Evolutionary conservation across 2,888 invertebrate genomes (phyloP), one percentile per base, ranked within the genome.

Genomic region (Phengaris alcon): DNA sequence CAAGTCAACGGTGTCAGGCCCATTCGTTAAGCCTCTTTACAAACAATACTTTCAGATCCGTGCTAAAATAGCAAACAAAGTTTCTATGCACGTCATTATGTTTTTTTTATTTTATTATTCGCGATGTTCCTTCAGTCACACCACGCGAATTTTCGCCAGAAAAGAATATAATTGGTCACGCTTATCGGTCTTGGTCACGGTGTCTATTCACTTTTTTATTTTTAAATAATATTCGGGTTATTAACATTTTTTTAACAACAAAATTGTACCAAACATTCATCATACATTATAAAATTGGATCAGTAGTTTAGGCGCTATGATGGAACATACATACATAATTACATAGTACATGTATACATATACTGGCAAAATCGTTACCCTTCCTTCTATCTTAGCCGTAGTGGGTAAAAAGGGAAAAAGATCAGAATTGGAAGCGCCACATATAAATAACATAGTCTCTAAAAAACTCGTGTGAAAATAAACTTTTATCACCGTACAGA

Each of bases 61-160:
- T 86, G 83, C 87, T 83, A 80, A 83, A 86, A 86, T 85, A 80
- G 84, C 82, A 84, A 86, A 84, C 82, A 83, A 83, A 80, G 81
- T 81, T 82, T 80, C 82, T 84, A 77, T 81, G 77, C 77, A 64
- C 35, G 64, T 6, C 64, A 6, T 12, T n/a, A n/a, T n/a, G n/a
- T n/a, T n/a, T n/a, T n/a, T n/a, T n/a, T n/a, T n/a, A n/a, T n/a
- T n/a, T n/a, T n/a, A n/a, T n/a, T 12, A 5, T 78, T 82, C 80
- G 82, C 80, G 70, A 81, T 80, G 79, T 79, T 77, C 73, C 77
- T 79, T 79, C 76, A 78, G 77, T 73, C 78, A 78, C 78, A 77
- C 78, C 76, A 77, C 73, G 75, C 74, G 78, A 78, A 76, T 77
- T 79, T 78, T 76, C 76, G 79, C 78, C 75, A 76, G 44, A 64